Conservation (phyloP, 1,140 invertebrate genomes). For the Heliconius hewitsoni region DNA sequence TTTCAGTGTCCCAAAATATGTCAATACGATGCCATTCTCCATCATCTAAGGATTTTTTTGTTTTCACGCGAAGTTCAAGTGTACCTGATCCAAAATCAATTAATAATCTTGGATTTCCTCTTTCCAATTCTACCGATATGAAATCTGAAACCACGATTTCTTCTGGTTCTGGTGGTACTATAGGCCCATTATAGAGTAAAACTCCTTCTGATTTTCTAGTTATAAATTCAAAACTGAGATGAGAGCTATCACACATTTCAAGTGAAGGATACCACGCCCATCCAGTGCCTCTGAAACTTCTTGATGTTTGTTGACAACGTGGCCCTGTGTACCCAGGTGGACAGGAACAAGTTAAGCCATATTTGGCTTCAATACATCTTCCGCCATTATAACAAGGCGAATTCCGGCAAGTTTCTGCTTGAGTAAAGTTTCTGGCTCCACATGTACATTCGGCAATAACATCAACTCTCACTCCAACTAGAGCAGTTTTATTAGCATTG, state of each 20-base stretch:
- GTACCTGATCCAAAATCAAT: constrained; percentile 98
- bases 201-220: constrained; percentile 94
- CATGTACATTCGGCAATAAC: constrained; percentile 95
- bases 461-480: constrained; percentile 95
- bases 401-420: constrained; percentile 92
- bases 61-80: constrained; percentile 93
- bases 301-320: constrained; percentile 96
- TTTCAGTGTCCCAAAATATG: constrained; percentile 97
- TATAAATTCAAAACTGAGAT: constrained; percentile 97
- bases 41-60: constrained; percentile 92
- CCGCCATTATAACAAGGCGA: constrained; percentile 97
- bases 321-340: constrained; percentile 95
- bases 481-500: constrained; percentile 96
- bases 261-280: constrained; percentile 98
- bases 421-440: constrained; percentile 94
- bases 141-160: constrained; percentile 96
- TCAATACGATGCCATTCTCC: constrained; percentile 98
- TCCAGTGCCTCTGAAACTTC: constrained; percentile 95
- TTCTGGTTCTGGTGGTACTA: constrained; percentile 93
- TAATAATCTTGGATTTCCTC: constrained; percentile 93
- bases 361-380: constrained; percentile 93
- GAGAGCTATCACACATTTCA: constrained; percentile 97
- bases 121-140: constrained; percentile 94
- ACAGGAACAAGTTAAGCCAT: constrained; percentile 94
- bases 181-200: constrained; percentile 98